Conservation (phyloP, 2,797 vertebrate species). For the Amniataba percoides region DNA sequence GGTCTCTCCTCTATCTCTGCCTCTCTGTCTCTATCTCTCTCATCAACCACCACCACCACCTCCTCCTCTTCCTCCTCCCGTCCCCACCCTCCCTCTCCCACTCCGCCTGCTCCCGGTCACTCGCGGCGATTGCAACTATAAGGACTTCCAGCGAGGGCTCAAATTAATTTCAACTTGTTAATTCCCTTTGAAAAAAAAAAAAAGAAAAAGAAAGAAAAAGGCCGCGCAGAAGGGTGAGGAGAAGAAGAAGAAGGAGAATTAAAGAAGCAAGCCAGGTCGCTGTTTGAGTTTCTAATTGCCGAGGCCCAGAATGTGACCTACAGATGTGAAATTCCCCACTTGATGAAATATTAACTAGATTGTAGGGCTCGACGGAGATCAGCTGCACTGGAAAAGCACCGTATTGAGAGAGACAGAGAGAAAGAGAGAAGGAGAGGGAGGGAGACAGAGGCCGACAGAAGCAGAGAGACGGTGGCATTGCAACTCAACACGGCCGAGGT, state of each 20-base stretch:
- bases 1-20: conserved; percentile 31
- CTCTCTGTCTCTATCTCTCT: conserved; percentile 16
- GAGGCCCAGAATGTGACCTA: conserved; percentile 74
- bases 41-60: conserved; percentile 22
- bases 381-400: conserved; percentile 36
- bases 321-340: conserved; percentile 78
- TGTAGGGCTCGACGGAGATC: conserved; percentile 50
- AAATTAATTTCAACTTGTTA: conserved; percentile 82
- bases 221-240: conserved; percentile 18
- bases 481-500: conserved; percentile 59
- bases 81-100: neutral
- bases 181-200: conserved; percentile 79
- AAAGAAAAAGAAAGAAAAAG: conserved; percentile 62
- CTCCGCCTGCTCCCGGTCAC: conserved; percentile 17
- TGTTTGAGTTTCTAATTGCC: conserved; percentile 83
- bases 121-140: conserved; percentile 35
- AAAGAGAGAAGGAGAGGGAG: conserved; percentile 9
- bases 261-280: conserved; percentile 64
- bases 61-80: no score
- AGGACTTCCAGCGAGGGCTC: conserved; percentile 62
- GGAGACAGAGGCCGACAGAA: conserved; percentile 10
- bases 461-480: conserved; percentile 30
- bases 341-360: conserved; percentile 82
- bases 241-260: conserved; percentile 62
- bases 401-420: conserved; percentile 11